phyloP scores from a whole-genome alignment of 1,140 invertebrate species.

The Sycophaga agraensis region DNA sequence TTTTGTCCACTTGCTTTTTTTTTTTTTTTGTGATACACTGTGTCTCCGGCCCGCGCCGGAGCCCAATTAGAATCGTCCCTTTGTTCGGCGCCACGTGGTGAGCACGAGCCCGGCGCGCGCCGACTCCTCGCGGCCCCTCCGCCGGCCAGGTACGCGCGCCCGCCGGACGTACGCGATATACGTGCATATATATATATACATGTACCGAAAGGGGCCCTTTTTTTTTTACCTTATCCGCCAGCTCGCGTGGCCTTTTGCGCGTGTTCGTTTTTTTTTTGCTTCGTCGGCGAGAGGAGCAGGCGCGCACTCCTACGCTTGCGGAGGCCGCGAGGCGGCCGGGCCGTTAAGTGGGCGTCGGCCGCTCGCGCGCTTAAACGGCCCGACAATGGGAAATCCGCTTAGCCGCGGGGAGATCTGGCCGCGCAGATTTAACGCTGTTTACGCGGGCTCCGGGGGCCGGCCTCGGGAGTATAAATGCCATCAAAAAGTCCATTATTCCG shows the following conservation, averaged over 20 bases:
- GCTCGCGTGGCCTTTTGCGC: neutral
- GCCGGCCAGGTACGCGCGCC: too few species aligned
- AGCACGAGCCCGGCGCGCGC: constrained; percentile 39
- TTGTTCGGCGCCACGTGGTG: constrained; percentile 52
- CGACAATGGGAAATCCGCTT: too few species aligned
- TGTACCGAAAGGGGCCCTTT: too few species aligned
- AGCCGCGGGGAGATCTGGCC: neutral
- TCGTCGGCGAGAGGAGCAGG: too few species aligned
- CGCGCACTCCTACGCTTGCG: too few species aligned
- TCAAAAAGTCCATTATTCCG: constrained; percentile 3
- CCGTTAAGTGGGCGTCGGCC: neutral
- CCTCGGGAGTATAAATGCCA: neutral
- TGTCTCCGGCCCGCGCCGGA: constrained; percentile 30
- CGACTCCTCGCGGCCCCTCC: too few species aligned
- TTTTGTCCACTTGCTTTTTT: constrained; percentile 7
- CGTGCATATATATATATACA: too few species aligned
- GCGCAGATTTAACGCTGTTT: neutral
- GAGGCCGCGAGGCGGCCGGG: neutral
- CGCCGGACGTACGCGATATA: too few species aligned
- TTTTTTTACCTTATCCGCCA: too few species aligned
- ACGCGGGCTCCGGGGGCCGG: neutral
- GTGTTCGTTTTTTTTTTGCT: neutral
- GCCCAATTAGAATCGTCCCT: constrained; percentile 53
- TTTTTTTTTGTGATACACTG: too few species aligned
- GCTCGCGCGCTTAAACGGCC: too few species aligned